phyloP scores from a whole-genome alignment of 2,113 vertebrate species.

The Sphyrna mokarran region DNA sequence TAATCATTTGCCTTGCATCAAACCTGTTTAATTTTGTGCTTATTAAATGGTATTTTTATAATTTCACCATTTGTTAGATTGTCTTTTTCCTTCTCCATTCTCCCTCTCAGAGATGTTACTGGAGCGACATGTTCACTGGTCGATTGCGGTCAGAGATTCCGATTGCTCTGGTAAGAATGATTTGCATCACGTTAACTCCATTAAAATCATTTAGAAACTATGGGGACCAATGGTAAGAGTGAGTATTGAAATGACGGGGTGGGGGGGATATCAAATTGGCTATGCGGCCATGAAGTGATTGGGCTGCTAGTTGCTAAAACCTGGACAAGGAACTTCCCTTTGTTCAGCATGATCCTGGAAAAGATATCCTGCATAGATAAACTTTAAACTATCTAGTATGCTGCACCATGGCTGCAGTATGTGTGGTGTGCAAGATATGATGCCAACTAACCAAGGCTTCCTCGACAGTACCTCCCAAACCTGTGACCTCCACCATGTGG shows the following conservation, averaged over 20 bases:
- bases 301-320: neutral
- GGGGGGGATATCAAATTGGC: neutral
- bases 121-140: constrained; percentile 98
- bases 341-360: neutral
- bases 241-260: neutral
- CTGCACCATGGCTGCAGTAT: neutral
- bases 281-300: neutral
- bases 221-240: neutral
- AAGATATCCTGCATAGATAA: neutral
- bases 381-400: neutral
- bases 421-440: no score
- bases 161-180: constrained; percentile 67
- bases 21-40: neutral
- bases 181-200: neutral
- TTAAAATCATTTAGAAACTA: neutral
- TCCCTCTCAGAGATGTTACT: constrained; percentile 74
- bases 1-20: neutral
- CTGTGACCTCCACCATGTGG: no score
- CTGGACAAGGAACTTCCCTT: neutral
- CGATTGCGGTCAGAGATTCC: constrained; percentile 91
- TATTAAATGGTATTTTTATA: neutral
- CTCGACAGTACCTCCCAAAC: no score
- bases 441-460: no score
- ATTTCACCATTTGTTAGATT: neutral
- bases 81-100: neutral